Evolutionary conservation across 1,140 invertebrate species (phyloP), one percentile per base, ranked within the genome.

Genomic region (Hermetia illucens): DNA sequence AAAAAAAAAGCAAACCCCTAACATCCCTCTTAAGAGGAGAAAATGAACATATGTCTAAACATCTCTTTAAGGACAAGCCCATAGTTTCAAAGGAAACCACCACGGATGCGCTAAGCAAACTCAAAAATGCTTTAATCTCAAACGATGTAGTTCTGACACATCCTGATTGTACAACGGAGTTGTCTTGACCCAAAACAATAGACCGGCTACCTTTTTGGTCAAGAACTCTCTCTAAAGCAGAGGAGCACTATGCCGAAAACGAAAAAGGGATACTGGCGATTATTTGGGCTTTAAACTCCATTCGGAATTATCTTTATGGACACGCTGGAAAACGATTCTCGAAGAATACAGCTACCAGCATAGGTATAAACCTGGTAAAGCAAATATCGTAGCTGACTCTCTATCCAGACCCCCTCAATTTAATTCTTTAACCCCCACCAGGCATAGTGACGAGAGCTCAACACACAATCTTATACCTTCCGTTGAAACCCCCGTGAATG

Each of bases 21-120:
- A 9, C 24, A 30, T 21, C 31, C 6, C n/a, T 29, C 18, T 19
- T 42, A 9, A 24, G 32, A 12, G 39, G 39, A 4, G 40, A 42
- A 30, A 44, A 44, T 20, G 40, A 39, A 19, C 29, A 41, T 16
- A 38, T 46, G 21, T 10, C 31, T 9, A 17, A 34, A 9, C 17
- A 44, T 3, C n/a, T 30, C 18, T 41, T 34, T 2, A 33, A 37
- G 22, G 44, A 43, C 2, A 36, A 39, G 12, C 16, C 21, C 18
- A 36, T 43, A 9, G 17, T 19, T 2, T 36, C 43, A 16, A 21
- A 32, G 17, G 25, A 33, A 21, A 13, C 24, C 24, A 27, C 24
- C 8, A 27, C 8, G 24, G 24, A 27, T 8, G 13, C 24, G 13
- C 8, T 27, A 9, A 27, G 13, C 8, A 27, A 27, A 27, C 8